phyloP scores from a whole-genome alignment of 2,113 vertebrate genomes.

The Cyprinodon tularosa region DNA sequence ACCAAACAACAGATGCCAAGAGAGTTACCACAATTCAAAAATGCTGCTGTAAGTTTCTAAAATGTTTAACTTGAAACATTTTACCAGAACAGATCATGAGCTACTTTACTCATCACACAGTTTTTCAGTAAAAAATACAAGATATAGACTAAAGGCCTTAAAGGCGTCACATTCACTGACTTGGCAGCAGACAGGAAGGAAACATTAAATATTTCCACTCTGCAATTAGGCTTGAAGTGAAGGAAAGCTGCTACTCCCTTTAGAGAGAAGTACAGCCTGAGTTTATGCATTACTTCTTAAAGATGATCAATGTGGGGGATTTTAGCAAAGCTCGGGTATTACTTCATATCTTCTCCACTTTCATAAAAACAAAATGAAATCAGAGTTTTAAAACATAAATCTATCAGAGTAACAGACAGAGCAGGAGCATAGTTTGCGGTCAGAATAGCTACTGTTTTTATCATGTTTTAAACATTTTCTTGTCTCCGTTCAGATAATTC shows the following conservation, averaged over 20 bases:
- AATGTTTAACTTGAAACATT: constrained; percentile 1
- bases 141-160: constrained; percentile 14
- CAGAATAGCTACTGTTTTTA: neutral
- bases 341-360: neutral
- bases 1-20: no score
- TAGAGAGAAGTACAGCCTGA: constrained; percentile 33
- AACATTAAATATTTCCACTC: constrained; percentile 60
- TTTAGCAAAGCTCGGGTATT: neutral
- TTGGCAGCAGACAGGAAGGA: constrained; percentile 64
- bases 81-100: constrained; percentile 15
- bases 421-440: constrained; percentile 3
- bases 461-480: neutral
- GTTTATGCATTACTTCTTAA: constrained; percentile 31
- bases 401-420: neutral
- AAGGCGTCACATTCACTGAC: constrained; percentile 32
- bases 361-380: neutral
- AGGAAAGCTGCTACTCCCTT: constrained; percentile 58
- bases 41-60: constrained; percentile 16
- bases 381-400: neutral
- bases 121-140: constrained; percentile 11
- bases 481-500: constrained; percentile 10
- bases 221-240: constrained; percentile 66
- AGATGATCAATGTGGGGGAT: constrained; percentile 5
- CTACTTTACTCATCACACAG: constrained; percentile 21
- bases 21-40: no score